Evolutionary conservation across 1,140 invertebrate genomes (phyloP).

Genomic region (Luehdorfia chinensis): DNA sequence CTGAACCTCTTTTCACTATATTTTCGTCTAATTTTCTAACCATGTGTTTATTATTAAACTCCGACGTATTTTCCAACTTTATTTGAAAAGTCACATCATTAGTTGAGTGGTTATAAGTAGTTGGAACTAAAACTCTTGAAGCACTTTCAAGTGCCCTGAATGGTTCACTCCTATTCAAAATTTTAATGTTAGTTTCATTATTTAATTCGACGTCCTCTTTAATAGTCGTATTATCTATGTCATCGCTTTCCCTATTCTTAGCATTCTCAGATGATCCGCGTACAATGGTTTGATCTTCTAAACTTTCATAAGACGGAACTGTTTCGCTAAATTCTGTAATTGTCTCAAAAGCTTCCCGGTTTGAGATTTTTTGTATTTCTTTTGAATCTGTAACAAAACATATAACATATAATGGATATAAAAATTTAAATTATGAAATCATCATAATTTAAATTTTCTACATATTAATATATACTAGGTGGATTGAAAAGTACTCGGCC

Average conservation of each 20-base stretch:
- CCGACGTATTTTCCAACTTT: constrained; percentile 22
- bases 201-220: constrained; percentile 21
- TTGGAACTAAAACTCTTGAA: constrained; percentile 51
- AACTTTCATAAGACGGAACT: too few species aligned
- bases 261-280: constrained; percentile 17
- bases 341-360: too few species aligned
- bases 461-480: too few species aligned
- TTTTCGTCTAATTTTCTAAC: constrained; percentile 25
- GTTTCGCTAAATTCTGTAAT: too few species aligned
- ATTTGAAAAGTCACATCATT: constrained; percentile 33
- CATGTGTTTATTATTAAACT: constrained; percentile 19
- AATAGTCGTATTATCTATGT: constrained; percentile 18
- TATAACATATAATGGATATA: too few species aligned
- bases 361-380: constrained; percentile 23
- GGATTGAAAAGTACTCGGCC: too few species aligned
- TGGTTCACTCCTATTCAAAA: constrained; percentile 29
- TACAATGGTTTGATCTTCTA: neutral
- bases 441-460: constrained; percentile 2
- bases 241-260: constrained; percentile 19
- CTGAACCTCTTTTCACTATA: constrained; percentile 11
- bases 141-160: constrained; percentile 46
- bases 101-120: constrained; percentile 29
- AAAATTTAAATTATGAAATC: too few species aligned
- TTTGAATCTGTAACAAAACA: constrained; percentile 51
- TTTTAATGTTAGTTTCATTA: constrained; percentile 31